Percentiles rank a stretch among this genome's conserved stretches.
Conservation (phyloP, 1,140 invertebrate species). For the Ditylenchus dipsaci region DNA sequence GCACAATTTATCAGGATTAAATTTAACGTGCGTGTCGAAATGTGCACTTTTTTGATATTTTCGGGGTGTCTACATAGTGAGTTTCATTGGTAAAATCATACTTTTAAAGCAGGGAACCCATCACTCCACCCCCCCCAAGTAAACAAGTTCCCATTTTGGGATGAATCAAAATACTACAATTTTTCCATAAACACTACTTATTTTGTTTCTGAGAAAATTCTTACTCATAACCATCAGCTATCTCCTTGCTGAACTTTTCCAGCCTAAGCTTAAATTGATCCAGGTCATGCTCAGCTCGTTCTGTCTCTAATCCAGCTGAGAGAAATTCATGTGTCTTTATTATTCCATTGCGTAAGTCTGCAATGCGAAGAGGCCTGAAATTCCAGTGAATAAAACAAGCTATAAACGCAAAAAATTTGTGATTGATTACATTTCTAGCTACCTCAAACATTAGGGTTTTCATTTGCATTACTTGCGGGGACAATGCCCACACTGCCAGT, state of each 20-base stretch:
- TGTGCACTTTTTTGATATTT: no score
- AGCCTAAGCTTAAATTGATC: conserved; percentile 1
- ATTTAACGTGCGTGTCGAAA: no score
- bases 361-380: neutral
- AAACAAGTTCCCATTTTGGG: no score
- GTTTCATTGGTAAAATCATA: no score
- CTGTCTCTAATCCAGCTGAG: neutral
- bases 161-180: no score
- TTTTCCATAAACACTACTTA: no score
- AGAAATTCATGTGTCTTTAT: neutral
- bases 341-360: neutral
- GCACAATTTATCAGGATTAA: no score
- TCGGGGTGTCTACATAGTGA: no score
- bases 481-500: neutral
- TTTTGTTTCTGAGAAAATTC: no score
- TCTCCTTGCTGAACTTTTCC: conserved; percentile 8
- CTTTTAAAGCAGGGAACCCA: no score
- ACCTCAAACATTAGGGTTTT: neutral
- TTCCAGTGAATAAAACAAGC: neutral
- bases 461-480: neutral
- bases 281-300: neutral
- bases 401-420: neutral
- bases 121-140: no score
- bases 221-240: conserved; percentile 27
- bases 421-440: neutral